Base-by-base conservation (phyloP, 2,888 invertebrate genomes). In the Trilocha varians region DNA sequence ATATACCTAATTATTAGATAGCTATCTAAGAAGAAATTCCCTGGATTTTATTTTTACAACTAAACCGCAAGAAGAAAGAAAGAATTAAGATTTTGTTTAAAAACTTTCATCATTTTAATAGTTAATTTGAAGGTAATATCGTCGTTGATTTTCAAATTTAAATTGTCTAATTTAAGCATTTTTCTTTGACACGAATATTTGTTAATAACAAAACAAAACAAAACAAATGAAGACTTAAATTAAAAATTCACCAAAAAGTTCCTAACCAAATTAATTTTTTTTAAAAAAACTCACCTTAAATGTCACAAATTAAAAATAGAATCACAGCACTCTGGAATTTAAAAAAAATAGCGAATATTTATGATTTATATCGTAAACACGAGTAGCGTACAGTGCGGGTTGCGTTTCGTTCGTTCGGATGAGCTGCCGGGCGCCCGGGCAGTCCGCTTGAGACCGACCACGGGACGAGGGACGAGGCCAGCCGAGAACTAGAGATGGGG, bases 401-500 rank as follows among this genome's bases (percentile, higher is more conserved):
- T 55, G 65, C 60, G 70, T 69, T 68, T 83, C 84, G 83, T 83
- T 84, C 84, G 84, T 83, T 84, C 84, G 83, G 66, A 68, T 64
- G 66, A 68, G 77, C 76, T 74, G 82, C 77, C 76, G 76, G 75
- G 73, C 80, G 79, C 76, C 72, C 75, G 83, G 75, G 69, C 82
- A 72, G 76, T 74, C 71, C 56, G 60, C 61, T 42, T 50, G 54
- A 57, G 61, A 60, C 40, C 48, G 46, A 47, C 48, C 44, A 32
- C 40, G 43, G 55, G 54, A 59, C 63, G 62, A 70, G 66, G 59
- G 64, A 59, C 61, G 52, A 53, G 49, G 46, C 48, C 43, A 48
- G 43, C 53, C 51, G 55, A 62, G 47, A 41, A 32, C 44, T 69
- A 78, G 72, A 62, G 71, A 67, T 57, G 74, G n/a, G 50, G 44